Evolutionary conservation across 2,888 invertebrate species (phyloP).

Genomic region (Abscondita cerata): DNA sequence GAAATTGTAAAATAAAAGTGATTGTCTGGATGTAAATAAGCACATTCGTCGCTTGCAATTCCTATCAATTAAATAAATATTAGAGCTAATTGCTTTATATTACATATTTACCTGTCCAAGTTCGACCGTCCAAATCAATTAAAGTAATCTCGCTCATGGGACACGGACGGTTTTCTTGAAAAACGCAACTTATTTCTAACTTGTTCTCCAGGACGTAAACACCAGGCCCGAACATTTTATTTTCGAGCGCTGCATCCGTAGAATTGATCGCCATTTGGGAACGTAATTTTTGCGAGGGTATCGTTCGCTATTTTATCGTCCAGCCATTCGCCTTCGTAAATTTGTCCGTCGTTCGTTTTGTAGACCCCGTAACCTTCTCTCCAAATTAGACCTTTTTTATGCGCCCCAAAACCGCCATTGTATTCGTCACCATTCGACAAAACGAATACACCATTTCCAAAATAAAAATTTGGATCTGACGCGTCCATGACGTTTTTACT

Average conservation of each 20-base stretch:
- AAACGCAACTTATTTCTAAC: constrained; percentile 60
- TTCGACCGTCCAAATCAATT: constrained; percentile 62
- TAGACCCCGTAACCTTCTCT: constrained; percentile 62
- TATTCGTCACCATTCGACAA: constrained; percentile 67
- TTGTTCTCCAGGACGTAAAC: constrained; percentile 63
- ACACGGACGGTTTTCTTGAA: constrained; percentile 63
- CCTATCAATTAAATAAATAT: constrained; percentile 14
- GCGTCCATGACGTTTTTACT: background rate
- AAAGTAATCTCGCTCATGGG: constrained; percentile 59
- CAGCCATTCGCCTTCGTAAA: constrained; percentile 65
- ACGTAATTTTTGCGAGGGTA: constrained; percentile 56
- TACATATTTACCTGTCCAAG: constrained; percentile 62
- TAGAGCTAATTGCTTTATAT: background rate
- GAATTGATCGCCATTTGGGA: constrained; percentile 61
- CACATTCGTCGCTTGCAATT: constrained; percentile 39
- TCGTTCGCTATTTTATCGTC: constrained; percentile 60
- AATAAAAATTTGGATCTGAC: constrained; percentile 36
- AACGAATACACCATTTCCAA: constrained; percentile 55
- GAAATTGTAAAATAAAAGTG: constrained; percentile 47
- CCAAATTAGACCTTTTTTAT: constrained; percentile 59
- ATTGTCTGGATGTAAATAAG: constrained; percentile 49
- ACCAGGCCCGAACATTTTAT: constrained; percentile 61
- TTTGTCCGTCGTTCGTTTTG: constrained; percentile 65
- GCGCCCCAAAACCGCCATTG: constrained; percentile 64
- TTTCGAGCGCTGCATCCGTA: constrained; percentile 61